Base-by-base conservation (phyloP, 2,888 invertebrate genomes). In the Anthrax anthrax region DNA sequence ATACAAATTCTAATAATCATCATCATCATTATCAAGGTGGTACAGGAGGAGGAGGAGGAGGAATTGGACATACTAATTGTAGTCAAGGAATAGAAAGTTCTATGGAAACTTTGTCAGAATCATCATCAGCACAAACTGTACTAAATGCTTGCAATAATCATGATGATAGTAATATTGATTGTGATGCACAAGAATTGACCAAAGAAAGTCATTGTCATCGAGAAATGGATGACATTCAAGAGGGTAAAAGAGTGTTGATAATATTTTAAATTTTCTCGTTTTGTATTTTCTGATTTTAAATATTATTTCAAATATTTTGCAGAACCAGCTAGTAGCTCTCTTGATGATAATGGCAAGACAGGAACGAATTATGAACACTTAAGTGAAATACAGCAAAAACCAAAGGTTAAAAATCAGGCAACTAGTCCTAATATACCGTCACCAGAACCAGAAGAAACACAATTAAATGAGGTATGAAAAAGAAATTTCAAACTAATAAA, bases 371-470 rank as follows among this genome's bases (percentile, higher is more conserved):
- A 12, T 32, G 29, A 32, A 12, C 29, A 32, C 3, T 12, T 12
- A 32, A 32, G 12, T 32, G 64, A 64, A 49, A 60, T 60, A 51
- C 65, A 65, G 46, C 66, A 66, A 54, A 63, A 66, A 51, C 68
- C 67, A 48, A 67, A 63, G 54, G 64, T 64, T 45, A 68, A 67
- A 53, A 63, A 67, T 52, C 68, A 69, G 57, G 67, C 68, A 46
- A 69, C 68, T 49, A 69, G 68, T 59, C 68, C 68, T 47, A 69
- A 69, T 50, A 66, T 69, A 56, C 69, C 68, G 39, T 49, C 51
- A 42, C 52, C 54, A 18, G 56, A 53, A 29, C 50, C 55, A 45
- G 54, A 52, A 23, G 47, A 47, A 17, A 37, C 44, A 40, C 50
- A 45, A 39, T 27, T 38, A 6, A 44, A 44, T 44, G 49, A 52